A percentile compares a stretch with the other conserved stretches of the same genome.
Conservation (phyloP, 2,888 invertebrate genomes). For the Stomorhina lunata region DNA sequence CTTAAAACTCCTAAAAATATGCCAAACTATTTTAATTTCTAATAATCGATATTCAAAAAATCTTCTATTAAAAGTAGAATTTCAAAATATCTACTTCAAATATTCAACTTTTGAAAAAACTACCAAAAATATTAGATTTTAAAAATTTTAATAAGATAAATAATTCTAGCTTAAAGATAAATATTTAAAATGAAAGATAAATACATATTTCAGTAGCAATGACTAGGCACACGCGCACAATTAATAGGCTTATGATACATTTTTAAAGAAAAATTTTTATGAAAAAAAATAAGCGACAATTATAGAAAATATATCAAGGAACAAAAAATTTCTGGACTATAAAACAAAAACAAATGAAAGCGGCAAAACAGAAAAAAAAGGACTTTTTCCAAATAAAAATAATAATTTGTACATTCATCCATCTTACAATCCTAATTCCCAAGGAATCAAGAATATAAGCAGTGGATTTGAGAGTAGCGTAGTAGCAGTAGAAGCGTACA, state of each 20-base stretch:
- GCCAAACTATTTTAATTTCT: no score
- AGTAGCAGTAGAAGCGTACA: slow-evolving; percentile 21
- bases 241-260: slow-evolving; percentile 18
- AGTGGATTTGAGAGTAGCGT: neutral
- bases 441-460: slow-evolving; percentile 17
- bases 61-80: no score
- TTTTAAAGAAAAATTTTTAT: neutral
- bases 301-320: neutral
- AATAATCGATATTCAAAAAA: no score
- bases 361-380: slow-evolving; percentile 30
- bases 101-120: no score
- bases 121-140: neutral
- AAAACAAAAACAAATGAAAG: slow-evolving; percentile 47
- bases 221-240: slow-evolving; percentile 30
- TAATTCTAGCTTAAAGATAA: neutral
- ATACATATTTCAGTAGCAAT: neutral
- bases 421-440: neutral
- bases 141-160: neutral
- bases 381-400: neutral
- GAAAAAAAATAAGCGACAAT: neutral
- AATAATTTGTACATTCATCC: neutral
- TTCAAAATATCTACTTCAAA: no score
- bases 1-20: no score
- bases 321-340: neutral
- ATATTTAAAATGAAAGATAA: neutral